phyloP scores from a whole-genome alignment of 64 coral and sea anemone genomes.

The Montipora sp. region DNA sequence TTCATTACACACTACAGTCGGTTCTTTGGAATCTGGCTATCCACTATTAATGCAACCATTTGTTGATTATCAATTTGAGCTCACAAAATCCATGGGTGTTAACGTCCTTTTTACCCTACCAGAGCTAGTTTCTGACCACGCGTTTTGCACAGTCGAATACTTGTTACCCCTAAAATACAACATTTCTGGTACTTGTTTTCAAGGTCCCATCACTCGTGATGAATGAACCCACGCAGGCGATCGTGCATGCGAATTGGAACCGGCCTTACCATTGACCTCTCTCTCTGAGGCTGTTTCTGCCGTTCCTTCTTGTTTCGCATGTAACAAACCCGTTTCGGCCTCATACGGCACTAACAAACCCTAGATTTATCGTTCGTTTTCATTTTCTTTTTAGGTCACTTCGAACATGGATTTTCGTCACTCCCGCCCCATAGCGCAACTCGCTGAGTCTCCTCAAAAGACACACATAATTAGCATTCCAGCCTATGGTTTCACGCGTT shows the following conservation, averaged over 20 bases:
- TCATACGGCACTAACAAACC: too few relatives aligned
- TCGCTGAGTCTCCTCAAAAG: neutral
- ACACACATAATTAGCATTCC: neutral
- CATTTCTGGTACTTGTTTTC: conserved; percentile 3
- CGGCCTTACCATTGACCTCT: neutral
- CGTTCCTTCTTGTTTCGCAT: neutral
- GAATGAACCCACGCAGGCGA: neutral
- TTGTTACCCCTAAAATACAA: conserved; percentile 12
- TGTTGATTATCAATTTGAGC: too few relatives aligned
- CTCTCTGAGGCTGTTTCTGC: neutral
- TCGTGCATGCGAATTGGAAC: neutral
- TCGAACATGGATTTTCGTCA: neutral
- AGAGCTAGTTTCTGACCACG: too few relatives aligned
- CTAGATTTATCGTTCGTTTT: neutral
- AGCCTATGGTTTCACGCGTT: neutral
- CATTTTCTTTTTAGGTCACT: neutral
- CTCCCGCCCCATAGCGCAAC: neutral
- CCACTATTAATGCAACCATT: too few relatives aligned
- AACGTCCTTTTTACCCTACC: too few relatives aligned
- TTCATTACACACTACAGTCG: too few relatives aligned
- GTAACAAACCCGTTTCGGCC: neutral
- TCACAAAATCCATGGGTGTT: too few relatives aligned
- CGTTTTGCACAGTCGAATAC: conserved; percentile 31
- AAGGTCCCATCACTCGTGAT: neutral
- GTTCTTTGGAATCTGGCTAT: too few relatives aligned